Percentiles rank a stretch among this genome's conserved stretches.
phyloP scores from a whole-genome alignment of 2,888 invertebrate species.

The Smittia sp. region DNA sequence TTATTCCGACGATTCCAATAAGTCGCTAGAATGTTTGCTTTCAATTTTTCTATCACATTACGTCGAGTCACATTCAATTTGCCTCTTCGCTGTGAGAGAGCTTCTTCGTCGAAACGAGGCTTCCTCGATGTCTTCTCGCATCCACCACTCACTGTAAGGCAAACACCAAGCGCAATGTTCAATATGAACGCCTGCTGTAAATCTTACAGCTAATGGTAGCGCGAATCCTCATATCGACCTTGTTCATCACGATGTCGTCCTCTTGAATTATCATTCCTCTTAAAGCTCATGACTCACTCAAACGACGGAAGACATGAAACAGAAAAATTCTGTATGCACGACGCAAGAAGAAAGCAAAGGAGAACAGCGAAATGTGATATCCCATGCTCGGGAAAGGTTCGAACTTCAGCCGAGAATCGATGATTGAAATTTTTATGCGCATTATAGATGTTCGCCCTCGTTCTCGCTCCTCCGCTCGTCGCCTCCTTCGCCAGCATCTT shows the following conservation, averaged over 20 bases:
- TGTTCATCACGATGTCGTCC: not conserved
- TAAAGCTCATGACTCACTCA: not conserved
- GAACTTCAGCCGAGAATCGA: not conserved
- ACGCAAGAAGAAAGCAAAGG: not conserved
- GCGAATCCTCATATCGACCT: conserved; percentile 44
- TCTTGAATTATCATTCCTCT: not conserved
- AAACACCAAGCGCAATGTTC: conserved; percentile 83
- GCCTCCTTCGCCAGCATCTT: not conserved
- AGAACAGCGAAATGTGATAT: not conserved
- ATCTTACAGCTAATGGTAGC: conserved; percentile 81
- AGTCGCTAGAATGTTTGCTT: no score
- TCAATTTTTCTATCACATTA: no score
- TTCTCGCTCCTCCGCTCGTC: not conserved
- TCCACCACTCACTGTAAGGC: conserved; percentile 89
- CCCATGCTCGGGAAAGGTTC: not conserved
- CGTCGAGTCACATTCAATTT: no score
- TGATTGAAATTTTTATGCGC: conserved; percentile 11
- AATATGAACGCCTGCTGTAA: conserved; percentile 79
- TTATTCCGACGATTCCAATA: no score
- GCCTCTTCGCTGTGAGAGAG: no score
- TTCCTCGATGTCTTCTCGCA: no score
- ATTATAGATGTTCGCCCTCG: not conserved
- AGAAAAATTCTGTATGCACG: not conserved
- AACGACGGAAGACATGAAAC: not conserved
- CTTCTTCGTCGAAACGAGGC: no score